Evolutionary conservation across 2,113 vertebrate species (phyloP), one percentile per base, ranked within the genome.

Genomic region (Triplophysa siluroides): DNA sequence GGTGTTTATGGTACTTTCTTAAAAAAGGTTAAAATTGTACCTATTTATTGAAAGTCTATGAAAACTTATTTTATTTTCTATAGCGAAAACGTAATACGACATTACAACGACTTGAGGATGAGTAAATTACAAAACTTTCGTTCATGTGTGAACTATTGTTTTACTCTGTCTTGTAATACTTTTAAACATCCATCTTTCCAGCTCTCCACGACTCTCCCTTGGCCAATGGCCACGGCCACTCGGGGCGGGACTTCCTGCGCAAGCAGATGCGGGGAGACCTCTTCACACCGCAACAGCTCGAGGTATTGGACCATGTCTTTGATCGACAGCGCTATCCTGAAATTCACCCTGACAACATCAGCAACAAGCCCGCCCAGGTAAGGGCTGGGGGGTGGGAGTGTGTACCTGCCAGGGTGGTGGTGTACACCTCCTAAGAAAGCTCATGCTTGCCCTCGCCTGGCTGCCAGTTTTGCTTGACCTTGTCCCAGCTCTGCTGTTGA

Each of bases 231-330:
- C 97, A 98, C 77, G 94, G 95, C 11, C 95, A 98, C 70, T 92
- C 94, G 0, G 96, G 97, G 88, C 95, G 98, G 94, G 98, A 99
- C 90, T 98, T 98, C 91, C 95, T 99, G 83, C 95, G 98, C 90
- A 99, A 99, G 91, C 98, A 99, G 93, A 98, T 99, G 98, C 91
- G 97, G 89, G 97, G 97, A 87, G 97, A 99, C 86, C 94, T 99
- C 81, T 99, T 99, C 89, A 96, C 98, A 1, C 95, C 96, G 79
- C 98, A 98, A 92, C 98, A 99, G 90, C 92, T 99, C 85, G 98
- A 99, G 92, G 98, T 99, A 91, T 91, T 98, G 94, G 96, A 98
- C 88, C 94, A 93, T n/a, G 95, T 98, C 89, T 97, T 98, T 86
- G 97, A 98, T 90, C 96, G 95, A 89, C 96, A 98, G 84, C 95